Base-by-base conservation (phyloP, 53 echinoderm and acorn worm genomes). In the Holothuria scabra region DNA sequence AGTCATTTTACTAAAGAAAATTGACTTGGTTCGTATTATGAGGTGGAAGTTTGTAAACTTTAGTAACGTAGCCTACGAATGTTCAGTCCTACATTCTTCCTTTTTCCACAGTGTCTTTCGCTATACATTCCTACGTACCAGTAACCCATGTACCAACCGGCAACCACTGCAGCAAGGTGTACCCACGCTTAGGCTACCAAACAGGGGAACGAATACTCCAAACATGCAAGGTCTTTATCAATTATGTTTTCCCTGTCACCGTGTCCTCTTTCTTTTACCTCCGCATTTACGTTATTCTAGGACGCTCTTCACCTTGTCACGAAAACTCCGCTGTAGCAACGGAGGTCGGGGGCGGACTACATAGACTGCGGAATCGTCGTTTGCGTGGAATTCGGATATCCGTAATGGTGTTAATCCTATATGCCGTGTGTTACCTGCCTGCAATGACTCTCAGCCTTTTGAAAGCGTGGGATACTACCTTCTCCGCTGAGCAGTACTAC, bases 331-430 rank as follows among this genome's bases (percentile, higher is more conserved):
- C 46, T 13, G 28, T 11, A 8, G 55, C 52, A 19, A 76, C 28
- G 8, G n/a, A n/a, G n/a, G 76, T 76, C 49, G 52, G 55, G 24
- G 56, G 56, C 12, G 76, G 28, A 9, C 2, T 18, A 24, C 57
- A 76, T 12, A 76, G 76, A 14, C 57, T 76, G 19, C 56, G 76
- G 16, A 52, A 5, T 29, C 76, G 76, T 49, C 76, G 76, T 22
- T 28, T 76, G 13, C 49, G 76, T 52, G 76, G 76, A 2, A 76
- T 76, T 28, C 52, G 76, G 25, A 28, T 28, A 24, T 56, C 76
- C 13, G 76, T 52, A 49, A 22, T 76, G 21, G 76, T 56, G 25
- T 28, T 76, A 25, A 4, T 46, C 21, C 56, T 48, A 8, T 76
- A 76, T 22, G 25, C 55, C 12, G 52, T 49, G 12, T 76, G 76